Percentiles rank a stretch among this genome's conserved stretches.
phyloP scores from a whole-genome alignment of 2,888 invertebrate species.

The Pammene aurita region DNA sequence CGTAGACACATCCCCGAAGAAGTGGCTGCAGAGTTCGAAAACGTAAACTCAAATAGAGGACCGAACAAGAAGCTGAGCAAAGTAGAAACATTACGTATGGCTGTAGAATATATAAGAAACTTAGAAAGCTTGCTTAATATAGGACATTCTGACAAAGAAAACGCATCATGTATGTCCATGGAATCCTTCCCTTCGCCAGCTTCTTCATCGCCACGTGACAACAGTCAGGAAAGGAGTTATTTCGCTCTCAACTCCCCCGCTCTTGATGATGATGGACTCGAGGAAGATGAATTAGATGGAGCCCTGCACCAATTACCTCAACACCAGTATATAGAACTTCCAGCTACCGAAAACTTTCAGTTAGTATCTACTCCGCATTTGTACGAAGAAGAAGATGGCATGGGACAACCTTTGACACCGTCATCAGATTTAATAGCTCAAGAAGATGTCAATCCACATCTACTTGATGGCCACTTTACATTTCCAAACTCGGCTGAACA shows the following conservation, averaged over 20 bases:
- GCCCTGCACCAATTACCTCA: slow-evolving; percentile 76
- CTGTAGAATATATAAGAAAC: slow-evolving; percentile 94
- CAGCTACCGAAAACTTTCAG: slow-evolving; percentile 85
- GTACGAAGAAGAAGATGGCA: slow-evolving; percentile 85
- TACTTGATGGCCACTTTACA: slow-evolving; percentile 79
- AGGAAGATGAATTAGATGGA: slow-evolving; percentile 75
- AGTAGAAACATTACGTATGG: slow-evolving; percentile 95
- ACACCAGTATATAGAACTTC: slow-evolving; percentile 84
- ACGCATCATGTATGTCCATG: slow-evolving; percentile 67
- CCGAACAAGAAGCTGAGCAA: slow-evolving; percentile 91
- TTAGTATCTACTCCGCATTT: slow-evolving; percentile 82
- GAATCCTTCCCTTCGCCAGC: slow-evolving; percentile 80
- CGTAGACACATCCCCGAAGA: slow-evolving; percentile 93
- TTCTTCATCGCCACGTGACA: slow-evolving; percentile 78
- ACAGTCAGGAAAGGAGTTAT: slow-evolving; percentile 81
- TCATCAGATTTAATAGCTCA: slow-evolving; percentile 76
- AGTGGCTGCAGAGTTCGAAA: slow-evolving; percentile 88
- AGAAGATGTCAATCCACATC: slow-evolving; percentile 77
- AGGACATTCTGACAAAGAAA: slow-evolving; percentile 84
- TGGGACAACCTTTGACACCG: slow-evolving; percentile 80
- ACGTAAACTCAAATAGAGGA: slow-evolving; percentile 85
- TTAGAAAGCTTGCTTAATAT: slow-evolving; percentile 89
- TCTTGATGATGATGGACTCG: slow-evolving; percentile 74
- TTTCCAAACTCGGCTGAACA: slow-evolving; percentile 79
- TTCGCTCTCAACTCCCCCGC: slow-evolving; percentile 74